phyloP scores from a whole-genome alignment of 2,113 vertebrate species.

The Marmota flaviventris region DNA sequence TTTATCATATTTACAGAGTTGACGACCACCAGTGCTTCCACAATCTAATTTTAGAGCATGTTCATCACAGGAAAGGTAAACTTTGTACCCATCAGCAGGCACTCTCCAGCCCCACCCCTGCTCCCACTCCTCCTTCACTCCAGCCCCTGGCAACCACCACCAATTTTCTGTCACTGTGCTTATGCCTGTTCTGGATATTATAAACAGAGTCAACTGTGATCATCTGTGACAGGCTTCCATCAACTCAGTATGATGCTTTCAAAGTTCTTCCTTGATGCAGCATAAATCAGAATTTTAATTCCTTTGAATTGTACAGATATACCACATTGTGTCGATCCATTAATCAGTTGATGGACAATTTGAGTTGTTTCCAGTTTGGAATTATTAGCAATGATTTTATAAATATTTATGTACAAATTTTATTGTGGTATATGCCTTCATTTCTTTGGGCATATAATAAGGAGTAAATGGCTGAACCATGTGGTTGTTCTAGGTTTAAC shows the following conservation, averaged over 20 bases:
- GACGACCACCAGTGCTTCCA: neutral
- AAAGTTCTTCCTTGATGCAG: neutral
- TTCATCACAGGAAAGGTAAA: neutral
- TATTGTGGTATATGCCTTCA: neutral
- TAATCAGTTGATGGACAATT: neutral
- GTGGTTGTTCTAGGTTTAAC: neutral
- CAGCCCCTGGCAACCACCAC: neutral
- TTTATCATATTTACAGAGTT: neutral
- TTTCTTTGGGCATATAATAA: neutral
- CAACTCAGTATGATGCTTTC: neutral
- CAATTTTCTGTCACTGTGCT: neutral
- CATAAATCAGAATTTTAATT: neutral
- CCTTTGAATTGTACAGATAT: neutral
- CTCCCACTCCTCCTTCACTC: accelerated
- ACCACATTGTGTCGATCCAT: neutral
- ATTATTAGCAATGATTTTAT: neutral
- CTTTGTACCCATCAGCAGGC: neutral
- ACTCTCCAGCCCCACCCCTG: neutral
- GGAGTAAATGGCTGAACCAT: neutral
- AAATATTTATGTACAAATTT: neutral
- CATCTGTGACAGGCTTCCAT: neutral
- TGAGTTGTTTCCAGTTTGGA: neutral
- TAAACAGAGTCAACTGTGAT: neutral
- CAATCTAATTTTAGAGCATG: neutral
- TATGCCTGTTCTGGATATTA: neutral